Base-by-base conservation (phyloP, 2,797 vertebrate genomes). In the Ateles fusciceps region DNA sequence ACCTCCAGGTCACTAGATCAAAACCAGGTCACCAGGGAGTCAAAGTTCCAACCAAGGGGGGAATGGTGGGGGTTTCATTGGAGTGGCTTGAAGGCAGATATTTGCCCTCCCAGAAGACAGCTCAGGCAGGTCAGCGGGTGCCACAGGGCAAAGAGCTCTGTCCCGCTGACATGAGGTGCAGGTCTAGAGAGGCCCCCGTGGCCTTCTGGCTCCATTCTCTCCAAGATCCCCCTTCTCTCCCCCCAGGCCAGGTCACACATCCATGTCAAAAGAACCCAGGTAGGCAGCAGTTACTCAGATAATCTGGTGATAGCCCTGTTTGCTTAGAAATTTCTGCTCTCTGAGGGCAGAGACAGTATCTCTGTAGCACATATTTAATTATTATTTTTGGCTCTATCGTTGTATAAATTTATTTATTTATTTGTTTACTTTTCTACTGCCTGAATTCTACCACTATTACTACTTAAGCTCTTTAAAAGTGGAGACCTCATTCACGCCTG, bases 1-100 rank as follows among this genome's bases (percentile, higher is more conserved):
- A 97, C 96, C 98, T 96, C 92, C 7, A n/a, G 98, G 97, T 97
- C 97, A 97, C 90, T 72, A 94, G 98, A 96, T 97, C 97, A 97
- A 97, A 97, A 96, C 75, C 93, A 97, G 97, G 97, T 98, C 97
- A 97, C 44, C 6, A 39, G 26, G n/a, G 81, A 98, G 95, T 96
- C 97, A 95, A 95, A 97, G 97, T 97, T 97, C 90, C 91, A 44
- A 71, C 50, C 72, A 61, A 72, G 68, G 42, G 42, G 88, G n/a
- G 46, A 55, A n/a, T 12, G 26, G 19, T 79, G 24, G 28, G 28
- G 17, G 22, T 74, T 95, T 89, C 79, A 81, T 84, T 1, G 64
- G 55, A 89, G 80, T 95, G 88, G 83, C 96, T 96, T 19, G 39
- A 94, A 97, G 94, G 96, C 97, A 96, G 96, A 96, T 39, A 89